Base-by-base conservation (phyloP, 2,888 invertebrate genomes). In the Thalpophila matura region DNA sequence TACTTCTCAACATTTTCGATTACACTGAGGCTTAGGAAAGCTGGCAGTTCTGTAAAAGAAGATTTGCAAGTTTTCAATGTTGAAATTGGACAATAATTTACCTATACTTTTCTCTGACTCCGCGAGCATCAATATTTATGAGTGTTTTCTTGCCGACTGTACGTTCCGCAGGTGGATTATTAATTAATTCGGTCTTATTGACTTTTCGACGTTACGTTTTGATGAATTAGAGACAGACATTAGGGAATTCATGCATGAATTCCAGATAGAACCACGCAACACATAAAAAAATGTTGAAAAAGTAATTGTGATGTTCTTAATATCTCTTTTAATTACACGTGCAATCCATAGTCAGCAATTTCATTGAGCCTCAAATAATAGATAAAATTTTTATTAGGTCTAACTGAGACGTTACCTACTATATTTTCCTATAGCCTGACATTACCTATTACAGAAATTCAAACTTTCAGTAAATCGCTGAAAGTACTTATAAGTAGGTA, bases 111-210 rank as follows among this genome's bases (percentile, higher is more conserved):
- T 5, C 2, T 6, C 14, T n/a, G n/a, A n/a, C n/a, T n/a, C n/a
- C n/a, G n/a, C n/a, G n/a, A n/a, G n/a, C n/a, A n/a, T n/a, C n/a
- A n/a, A n/a, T n/a, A n/a, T n/a, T n/a, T 27, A 12, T 18, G n/a
- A 24, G 7, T 40, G 40, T 72, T 60, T 68, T 69, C 50, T 65
- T 14, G 6, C 24, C 57, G 70, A 74, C 59, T 63, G 79, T 84
- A 83, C 83, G 74, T 77, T 82, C 81, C 63, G 79, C 84, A 83
- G 81, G 83, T 83, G 80, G 74, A 77, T 66, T 57, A 79, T 86
- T 78, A 88, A 85, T 86, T 82, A 79, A 89, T 83, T 71, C 53
- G 53, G 65, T 81, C 84, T 78, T 89, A 88, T 89, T 86, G 88
- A 87, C 88, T 82, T 87, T 83, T 77, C 71, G 78, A 69, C 77